Evolutionary conservation across 1,140 invertebrate genomes (phyloP), one percentile per base, ranked within the genome.

Genomic region (Chelonus insularis): DNA sequence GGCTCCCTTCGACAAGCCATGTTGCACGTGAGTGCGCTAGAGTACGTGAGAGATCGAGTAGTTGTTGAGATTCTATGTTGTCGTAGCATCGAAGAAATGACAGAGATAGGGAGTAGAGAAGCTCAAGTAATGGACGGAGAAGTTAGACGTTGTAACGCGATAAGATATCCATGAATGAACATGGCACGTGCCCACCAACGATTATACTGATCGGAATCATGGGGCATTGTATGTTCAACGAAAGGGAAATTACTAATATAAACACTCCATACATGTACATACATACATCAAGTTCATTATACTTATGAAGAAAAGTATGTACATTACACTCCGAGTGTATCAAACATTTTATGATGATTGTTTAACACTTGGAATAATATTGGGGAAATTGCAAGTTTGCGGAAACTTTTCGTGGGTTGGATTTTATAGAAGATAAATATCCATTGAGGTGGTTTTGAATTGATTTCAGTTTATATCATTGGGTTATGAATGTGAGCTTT

Each of bases 81-180:
- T 51, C 57, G 54, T 60, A 60, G 60, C 60, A 65, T 65, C 34
- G 52, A 60, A 14, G 55, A 32, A 50, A 48, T 12, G 41, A 60
- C 51, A 55, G 58, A 62, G 43, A 51, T 20, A 61, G 47, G 47
- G 54, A 3, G 50, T 29, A 20, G 32, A 20, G 21, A 39, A 43
- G 34, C 18, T 29, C 50, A 57, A 47, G 52, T 34, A 57, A 41
- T 37, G 60, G 23, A 58, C 32, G 34, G 37, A 54, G 60, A 56
- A 43, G 41, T 48, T 47, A 29, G 50, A 65, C 59, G 61, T 64
- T 65, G 67, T 62, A 66, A 66, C 64, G 51, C 69, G 69, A 73
- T 71, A 71, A 71, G 69, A 69, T 66, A 69, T 68, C 69, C 69
- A 67, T 69, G 71, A 71, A 72, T 71, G 71, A 69, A 58, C 54